Evolutionary conservation across 1,140 invertebrate genomes (phyloP).

Genomic region (Ruditapes philippinarum): DNA sequence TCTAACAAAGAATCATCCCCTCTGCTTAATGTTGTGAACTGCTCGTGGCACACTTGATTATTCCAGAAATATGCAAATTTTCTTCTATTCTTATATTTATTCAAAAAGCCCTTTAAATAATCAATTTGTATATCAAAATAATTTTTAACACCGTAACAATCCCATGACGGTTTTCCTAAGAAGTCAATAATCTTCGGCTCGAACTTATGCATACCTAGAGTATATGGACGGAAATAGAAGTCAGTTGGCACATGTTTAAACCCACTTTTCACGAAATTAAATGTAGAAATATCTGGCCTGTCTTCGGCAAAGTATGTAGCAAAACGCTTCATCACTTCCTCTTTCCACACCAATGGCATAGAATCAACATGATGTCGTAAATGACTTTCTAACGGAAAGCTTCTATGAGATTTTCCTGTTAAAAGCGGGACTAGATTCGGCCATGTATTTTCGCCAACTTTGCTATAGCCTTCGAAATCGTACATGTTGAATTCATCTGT

Average conservation of each 20-base stretch:
- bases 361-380: conserved; percentile 67
- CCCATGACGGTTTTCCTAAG: not conserved
- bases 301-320: conserved; percentile 94
- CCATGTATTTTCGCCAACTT: conserved; percentile 94
- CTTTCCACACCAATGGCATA: conserved; percentile 76
- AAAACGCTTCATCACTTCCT: conserved; percentile 90
- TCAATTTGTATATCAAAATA: conserved; percentile 42
- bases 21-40: conserved; percentile 7
- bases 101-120: conserved; percentile 55
- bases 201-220: conserved; percentile 66
- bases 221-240: conserved; percentile 93
- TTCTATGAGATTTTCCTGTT: conserved; percentile 87
- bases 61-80: conserved; percentile 50
- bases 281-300: conserved; percentile 91
- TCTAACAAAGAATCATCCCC: conserved; percentile 72
- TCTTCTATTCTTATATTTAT: conserved; percentile 26
- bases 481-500: conserved; percentile 88
- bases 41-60: conserved; percentile 57
- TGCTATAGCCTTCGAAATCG: conserved; percentile 93
- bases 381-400: conserved; percentile 74
- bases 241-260: conserved; percentile 93
- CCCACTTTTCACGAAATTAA: conserved; percentile 89
- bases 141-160: conserved; percentile 49
- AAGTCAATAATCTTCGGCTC: conserved; percentile 43
- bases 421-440: conserved; percentile 93